A percentile compares a stretch with the other conserved stretches of the same genome.
Conservation (phyloP, 2,888 invertebrate species). For the Ischnura elegans region DNA sequence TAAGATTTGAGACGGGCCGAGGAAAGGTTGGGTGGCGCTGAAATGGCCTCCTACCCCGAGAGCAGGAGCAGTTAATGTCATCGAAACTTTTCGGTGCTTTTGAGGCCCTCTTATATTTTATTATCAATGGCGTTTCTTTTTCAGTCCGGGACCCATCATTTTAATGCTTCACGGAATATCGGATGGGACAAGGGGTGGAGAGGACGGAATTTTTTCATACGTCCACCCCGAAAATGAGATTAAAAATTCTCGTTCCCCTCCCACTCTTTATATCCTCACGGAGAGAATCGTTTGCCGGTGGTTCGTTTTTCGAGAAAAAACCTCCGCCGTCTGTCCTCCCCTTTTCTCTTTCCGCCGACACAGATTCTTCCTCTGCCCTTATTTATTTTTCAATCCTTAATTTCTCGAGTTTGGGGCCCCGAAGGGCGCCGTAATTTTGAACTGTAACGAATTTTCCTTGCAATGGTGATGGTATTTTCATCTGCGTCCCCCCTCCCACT, state of each 20-base stretch:
- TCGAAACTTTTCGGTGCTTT: conserved; percentile 63
- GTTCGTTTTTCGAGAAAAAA: background rate
- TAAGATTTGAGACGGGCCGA: background rate
- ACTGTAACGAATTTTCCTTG: conserved; percentile 55
- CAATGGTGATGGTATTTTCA: background rate
- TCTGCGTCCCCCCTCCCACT: background rate
- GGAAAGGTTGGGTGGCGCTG: conserved; percentile 29
- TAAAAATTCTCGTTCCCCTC: conserved; percentile 36
- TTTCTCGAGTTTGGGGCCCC: background rate
- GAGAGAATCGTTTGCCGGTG: background rate
- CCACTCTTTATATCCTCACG: background rate
- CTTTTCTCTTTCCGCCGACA: background rate
- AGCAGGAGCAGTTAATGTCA: conserved; percentile 65
- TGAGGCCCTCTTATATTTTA: conserved; percentile 58
- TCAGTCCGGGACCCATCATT: background rate
- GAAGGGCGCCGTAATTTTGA: conserved; percentile 29
- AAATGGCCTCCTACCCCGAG: background rate
- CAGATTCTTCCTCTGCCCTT: background rate
- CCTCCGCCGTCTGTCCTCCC: background rate
- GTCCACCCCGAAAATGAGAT: conserved; percentile 48
- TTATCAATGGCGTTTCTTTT: conserved; percentile 41
- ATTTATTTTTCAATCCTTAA: conserved; percentile 56
- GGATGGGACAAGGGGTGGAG: background rate
- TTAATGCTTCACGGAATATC: conserved; percentile 44
- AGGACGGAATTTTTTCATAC: conserved; percentile 24